A percentile compares a stretch with the other conserved stretches of the same genome.
Evolutionary conservation across 2,113 vertebrate species (phyloP).

Genomic region (Deroptyus accipitrinus): DNA sequence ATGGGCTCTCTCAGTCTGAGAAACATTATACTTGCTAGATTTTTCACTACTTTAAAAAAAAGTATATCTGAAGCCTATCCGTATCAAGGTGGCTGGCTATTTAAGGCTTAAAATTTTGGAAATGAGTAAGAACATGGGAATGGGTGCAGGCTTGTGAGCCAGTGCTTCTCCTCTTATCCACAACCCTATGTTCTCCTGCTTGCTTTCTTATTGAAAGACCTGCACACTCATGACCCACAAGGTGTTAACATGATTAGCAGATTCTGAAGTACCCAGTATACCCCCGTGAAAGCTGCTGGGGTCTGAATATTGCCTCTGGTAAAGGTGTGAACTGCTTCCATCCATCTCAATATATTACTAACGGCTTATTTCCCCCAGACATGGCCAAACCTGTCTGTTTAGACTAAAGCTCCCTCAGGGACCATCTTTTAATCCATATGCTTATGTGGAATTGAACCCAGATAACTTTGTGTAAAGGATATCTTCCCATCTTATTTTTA

Average conservation of each 20-base stretch:
- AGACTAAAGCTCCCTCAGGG: not conserved
- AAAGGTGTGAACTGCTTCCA: not conserved
- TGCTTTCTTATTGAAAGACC: not conserved
- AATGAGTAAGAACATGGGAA: not conserved
- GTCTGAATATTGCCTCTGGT: not conserved
- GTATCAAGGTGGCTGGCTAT: not conserved
- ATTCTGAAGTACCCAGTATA: not conserved
- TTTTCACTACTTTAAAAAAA: not conserved
- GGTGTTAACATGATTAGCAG: not conserved
- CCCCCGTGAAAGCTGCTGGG: not conserved
- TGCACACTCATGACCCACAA: not conserved
- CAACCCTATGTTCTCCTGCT: rapidly evolving
- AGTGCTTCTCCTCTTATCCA: not conserved
- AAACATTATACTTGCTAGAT: not conserved
- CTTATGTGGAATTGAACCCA: not conserved
- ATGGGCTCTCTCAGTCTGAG: not conserved
- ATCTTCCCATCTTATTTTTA: not conserved
- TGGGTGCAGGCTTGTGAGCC: not conserved
- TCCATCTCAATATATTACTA: not conserved
- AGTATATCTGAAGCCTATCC: not conserved
- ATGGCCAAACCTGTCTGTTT: not conserved
- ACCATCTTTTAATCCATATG: not conserved
- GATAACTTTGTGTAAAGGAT: not conserved
- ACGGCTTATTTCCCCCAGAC: not conserved
- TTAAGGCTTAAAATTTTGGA: not conserved